Evolutionary conservation across 2,113 vertebrate genomes (phyloP), one percentile per base, ranked within the genome.

Genomic region (Salvelinus sp.): DNA sequence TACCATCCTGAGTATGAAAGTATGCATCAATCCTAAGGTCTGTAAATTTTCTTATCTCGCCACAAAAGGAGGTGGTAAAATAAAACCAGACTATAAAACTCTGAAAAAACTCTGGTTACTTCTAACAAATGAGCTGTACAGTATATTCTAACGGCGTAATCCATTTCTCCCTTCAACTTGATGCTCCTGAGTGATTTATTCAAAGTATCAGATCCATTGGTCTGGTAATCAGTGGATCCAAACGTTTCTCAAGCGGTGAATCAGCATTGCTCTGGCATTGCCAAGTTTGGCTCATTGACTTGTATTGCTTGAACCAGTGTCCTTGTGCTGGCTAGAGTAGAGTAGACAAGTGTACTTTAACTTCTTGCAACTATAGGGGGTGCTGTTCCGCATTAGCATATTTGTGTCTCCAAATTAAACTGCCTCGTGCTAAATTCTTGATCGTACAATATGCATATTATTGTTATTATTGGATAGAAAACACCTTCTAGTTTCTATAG

Each of bases 301-400:
- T 33, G 30, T 20, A 13, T 38, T 68, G 13, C 16, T 12, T 33
- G 66, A n/a, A 30, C 16, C 30, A 30, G 25, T 68, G 30, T 6
- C 30, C 16, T 28, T 38, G 18, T 7, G 7, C 16, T 38, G 3
- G 66, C 22, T 28, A 10, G 4, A 13, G 4, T n/a, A 18, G 6
- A n/a, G 25, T 13, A 63, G 60, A 16, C 65, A 33, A 38, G 72
- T 75, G 67, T 57, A n/a, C 69, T 38, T 38, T 38, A n/a, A n/a
- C n/a, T n/a, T n/a, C n/a, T n/a, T n/a, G n/a, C n/a, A n/a, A n/a
- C n/a, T n/a, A n/a, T n/a, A n/a, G n/a, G n/a, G n/a, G n/a, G n/a
- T n/a, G n/a, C n/a, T n/a, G n/a, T n/a, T n/a, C n/a, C n/a, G n/a
- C n/a, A n/a, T n/a, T n/a, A n/a, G n/a, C n/a, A n/a, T n/a, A n/a